These are phyloP conservation scores for Sarotherodon lohbergeri DNA, from an alignment of 2,113 vertebrate genomes.

Conservation along the genomic window DNA sequence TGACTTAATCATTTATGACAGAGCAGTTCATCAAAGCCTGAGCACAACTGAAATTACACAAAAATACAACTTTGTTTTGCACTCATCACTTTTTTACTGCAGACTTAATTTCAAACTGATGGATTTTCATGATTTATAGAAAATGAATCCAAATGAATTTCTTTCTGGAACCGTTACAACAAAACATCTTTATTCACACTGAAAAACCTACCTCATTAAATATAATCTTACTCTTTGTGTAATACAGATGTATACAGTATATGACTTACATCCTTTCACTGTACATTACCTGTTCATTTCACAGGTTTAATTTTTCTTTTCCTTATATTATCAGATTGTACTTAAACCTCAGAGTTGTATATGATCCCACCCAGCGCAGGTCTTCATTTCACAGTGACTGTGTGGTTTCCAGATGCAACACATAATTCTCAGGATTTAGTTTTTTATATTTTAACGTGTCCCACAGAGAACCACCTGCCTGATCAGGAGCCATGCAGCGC, in stretches of 20 bases:
- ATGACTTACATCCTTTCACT: accelerated
- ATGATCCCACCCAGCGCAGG: accelerated
- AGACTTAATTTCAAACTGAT: neutral
- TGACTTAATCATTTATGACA: neutral
- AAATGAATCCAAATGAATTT: neutral
- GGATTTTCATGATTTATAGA: neutral
- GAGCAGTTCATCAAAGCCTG: neutral
- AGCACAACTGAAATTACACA: accelerated
- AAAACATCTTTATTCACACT: neutral
- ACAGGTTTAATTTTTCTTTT: neutral
- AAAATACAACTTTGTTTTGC: neutral
- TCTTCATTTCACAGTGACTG: neutral
- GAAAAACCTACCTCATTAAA: accelerated
- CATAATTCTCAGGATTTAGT: neutral
- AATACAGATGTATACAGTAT: neutral
- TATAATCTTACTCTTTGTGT: neutral
- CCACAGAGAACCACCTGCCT: neutral
- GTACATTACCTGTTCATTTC: accelerated
- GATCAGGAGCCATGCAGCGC: accelerated
- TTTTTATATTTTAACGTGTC: neutral
- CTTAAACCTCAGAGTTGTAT: neutral
- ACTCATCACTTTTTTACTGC: neutral
- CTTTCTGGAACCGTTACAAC: accelerated
- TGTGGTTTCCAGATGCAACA: neutral
- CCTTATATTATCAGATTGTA: neutral